These are phyloP conservation scores for Zophobas atratus DNA, from an alignment of 1,140 invertebrate species.

Conservation along the genomic window DNA sequence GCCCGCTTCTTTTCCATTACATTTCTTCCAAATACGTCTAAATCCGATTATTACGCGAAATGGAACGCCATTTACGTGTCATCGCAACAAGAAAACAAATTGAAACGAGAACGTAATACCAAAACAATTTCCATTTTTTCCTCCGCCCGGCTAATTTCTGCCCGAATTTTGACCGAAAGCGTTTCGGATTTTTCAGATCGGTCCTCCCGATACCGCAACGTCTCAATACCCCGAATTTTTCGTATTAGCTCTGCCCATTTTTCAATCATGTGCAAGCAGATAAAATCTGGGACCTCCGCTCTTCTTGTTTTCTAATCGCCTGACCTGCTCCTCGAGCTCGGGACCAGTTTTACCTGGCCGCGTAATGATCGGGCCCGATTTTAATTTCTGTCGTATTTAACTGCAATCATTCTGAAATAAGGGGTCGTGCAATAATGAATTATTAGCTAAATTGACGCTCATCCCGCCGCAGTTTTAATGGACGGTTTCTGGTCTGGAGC, in stretches of 20 bases:
- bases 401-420: conserved; percentile 29
- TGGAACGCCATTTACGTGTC: conserved; percentile 7
- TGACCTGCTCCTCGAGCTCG: not conserved
- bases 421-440: conserved; percentile 27
- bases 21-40: not conserved
- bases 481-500: conserved; percentile 11
- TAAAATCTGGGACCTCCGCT: conserved; percentile 8
- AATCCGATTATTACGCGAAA: not conserved
- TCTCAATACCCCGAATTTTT: conserved; percentile 33
- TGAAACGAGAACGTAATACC: not conserved
- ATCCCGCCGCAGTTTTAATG: conserved; percentile 18
- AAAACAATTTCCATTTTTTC: conserved; percentile 12
- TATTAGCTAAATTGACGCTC: conserved; percentile 14
- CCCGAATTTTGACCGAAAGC: not conserved
- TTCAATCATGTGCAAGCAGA: conserved; percentile 33
- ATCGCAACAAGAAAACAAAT: not conserved
- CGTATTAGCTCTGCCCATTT: conserved; percentile 12
- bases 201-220: conserved; percentile 1
- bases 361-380: not conserved
- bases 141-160: not conserved
- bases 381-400: conserved; percentile 37
- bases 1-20: conserved; percentile 19
- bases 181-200: not conserved
- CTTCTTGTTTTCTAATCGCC: conserved; percentile 33
- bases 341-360: conserved; percentile 7